Percentiles rank a stretch among this genome's conserved stretches.
Conservation (phyloP, 2,888 invertebrate species). For the Pseudococcus viburni region DNA sequence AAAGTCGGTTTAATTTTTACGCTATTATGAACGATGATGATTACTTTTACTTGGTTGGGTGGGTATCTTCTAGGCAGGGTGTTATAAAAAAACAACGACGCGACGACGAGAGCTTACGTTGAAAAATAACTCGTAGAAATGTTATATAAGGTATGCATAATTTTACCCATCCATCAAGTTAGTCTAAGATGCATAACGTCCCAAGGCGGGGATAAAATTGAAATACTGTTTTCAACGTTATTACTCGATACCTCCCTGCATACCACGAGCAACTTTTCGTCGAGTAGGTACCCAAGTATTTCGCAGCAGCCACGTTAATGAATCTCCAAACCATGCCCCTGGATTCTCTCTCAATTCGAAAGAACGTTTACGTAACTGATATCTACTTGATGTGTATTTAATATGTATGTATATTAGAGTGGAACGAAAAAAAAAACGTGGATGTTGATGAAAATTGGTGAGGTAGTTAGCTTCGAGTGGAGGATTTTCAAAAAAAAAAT, state of each 20-base stretch:
- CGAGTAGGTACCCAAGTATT: background rate
- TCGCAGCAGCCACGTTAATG: background rate
- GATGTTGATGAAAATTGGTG: no score
- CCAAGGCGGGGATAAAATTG: constrained; percentile 25
- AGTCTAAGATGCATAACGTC: background rate
- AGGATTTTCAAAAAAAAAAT: no score
- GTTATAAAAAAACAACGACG: no score
- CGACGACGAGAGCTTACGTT: background rate
- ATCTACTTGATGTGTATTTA: no score
- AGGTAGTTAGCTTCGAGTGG: no score
- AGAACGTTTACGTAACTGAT: no score
- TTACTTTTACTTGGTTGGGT: background rate
- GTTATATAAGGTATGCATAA: background rate
- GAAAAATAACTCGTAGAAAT: background rate
- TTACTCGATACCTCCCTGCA: background rate
- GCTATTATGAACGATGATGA: constrained; percentile 10
- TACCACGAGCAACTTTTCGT: background rate
- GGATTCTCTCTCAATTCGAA: no score
- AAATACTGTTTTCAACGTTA: constrained; percentile 8
- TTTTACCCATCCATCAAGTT: background rate
- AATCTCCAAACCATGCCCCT: background rate
- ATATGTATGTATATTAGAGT: no score
- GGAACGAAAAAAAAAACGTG: no score
- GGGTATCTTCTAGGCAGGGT: background rate
- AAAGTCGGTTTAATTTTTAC: background rate